These are phyloP conservation scores for Bradypus variegatus DNA, from an alignment of 2,797 vertebrate species.

Conservation along the genomic window DNA sequence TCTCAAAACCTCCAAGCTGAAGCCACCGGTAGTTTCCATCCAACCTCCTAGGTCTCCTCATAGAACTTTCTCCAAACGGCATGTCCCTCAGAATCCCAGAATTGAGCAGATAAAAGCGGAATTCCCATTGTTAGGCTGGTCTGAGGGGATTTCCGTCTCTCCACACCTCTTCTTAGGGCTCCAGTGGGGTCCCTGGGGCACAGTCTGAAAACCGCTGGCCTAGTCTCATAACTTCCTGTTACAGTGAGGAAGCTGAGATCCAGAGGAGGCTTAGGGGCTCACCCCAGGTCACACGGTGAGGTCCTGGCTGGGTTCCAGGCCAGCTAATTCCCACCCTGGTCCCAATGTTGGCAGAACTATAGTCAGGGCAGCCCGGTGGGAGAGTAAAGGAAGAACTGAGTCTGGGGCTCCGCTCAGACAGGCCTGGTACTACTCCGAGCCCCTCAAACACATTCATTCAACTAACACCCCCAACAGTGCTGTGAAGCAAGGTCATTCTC, in stretches of 20 bases:
- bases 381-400: not conserved
- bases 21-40: not conserved
- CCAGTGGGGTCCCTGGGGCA: not conserved
- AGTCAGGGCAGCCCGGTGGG: not conserved
- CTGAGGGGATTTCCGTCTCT: not conserved
- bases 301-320: not conserved
- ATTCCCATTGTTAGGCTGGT: not conserved
- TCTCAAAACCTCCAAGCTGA: too few species aligned
- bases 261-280: not conserved
- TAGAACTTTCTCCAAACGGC: not conserved
- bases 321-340: not conserved
- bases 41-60: not conserved
- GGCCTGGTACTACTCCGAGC: not conserved
- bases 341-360: not conserved
- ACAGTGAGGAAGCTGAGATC: not conserved
- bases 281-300: not conserved
- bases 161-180: not conserved
- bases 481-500: not conserved
- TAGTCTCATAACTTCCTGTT: not conserved
- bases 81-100: accelerated
- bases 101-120: not conserved
- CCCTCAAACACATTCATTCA: not conserved
- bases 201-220: not conserved
- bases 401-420: not conserved
- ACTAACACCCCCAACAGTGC: not conserved